Percentiles rank a stretch among this genome's conserved stretches.
These are phyloP conservation scores for Myiothlypis coronata DNA, from an alignment of 2,797 vertebrate species.

Conservation along the genomic window DNA sequence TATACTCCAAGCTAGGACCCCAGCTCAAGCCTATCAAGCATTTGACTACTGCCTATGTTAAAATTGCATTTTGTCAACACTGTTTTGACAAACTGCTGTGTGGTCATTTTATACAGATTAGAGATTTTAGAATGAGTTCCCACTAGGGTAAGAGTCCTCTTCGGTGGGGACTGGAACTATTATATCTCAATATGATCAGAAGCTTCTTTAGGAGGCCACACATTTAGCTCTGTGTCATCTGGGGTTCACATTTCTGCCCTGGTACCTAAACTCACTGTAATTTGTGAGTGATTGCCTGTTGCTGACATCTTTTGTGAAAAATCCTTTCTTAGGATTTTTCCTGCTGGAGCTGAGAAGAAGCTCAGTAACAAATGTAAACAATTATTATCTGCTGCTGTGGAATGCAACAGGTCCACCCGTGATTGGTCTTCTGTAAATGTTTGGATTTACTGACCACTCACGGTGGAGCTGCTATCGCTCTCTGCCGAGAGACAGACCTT, in stretches of 20 bases:
- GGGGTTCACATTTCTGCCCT: not conserved
- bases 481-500: no score
- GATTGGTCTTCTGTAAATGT: no score
- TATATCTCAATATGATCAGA: not conserved
- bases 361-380: no score
- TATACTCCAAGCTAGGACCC: not conserved
- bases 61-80: not conserved
- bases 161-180: not conserved
- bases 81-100: not conserved
- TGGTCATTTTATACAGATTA: not conserved
- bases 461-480: no score
- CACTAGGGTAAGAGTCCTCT: not conserved
- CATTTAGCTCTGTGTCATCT: not conserved
- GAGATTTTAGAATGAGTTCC: not conserved
- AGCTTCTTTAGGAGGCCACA: not conserved
- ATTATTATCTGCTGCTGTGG: no score
- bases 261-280: not conserved
- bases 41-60: not conserved
- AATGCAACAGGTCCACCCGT: no score
- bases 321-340: no score
- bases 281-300: not conserved
- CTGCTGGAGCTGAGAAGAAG: no score
- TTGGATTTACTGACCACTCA: no score
- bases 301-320: no score
- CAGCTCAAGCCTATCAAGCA: not conserved